phyloP scores from a whole-genome alignment of 2,113 vertebrate species.

The Actinemys pallida region DNA sequence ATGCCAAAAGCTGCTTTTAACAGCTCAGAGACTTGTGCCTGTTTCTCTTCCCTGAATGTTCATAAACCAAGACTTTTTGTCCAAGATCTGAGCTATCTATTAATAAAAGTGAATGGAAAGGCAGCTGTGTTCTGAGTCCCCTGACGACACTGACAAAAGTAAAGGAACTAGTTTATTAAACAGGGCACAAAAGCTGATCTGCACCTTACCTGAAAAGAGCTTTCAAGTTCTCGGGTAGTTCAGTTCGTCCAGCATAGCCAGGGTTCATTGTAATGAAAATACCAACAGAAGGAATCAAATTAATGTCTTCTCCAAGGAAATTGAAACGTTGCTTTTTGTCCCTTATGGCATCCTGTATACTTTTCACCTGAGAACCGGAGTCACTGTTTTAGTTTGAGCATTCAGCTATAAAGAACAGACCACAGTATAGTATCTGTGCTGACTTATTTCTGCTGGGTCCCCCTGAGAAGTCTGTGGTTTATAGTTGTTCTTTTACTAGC shows the following conservation, averaged over 20 bases:
- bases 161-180: not conserved
- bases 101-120: not conserved
- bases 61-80: not conserved
- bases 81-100: not conserved
- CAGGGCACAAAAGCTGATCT: not conserved
- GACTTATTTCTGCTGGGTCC: not conserved
- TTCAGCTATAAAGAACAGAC: not conserved
- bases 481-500: not conserved
- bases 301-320: conserved; percentile 96
- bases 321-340: conserved; percentile 92
- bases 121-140: not conserved
- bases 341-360: conserved; percentile 95
- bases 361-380: conserved; percentile 88
- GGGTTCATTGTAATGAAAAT: conserved; percentile 99
- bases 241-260: conserved; percentile 94
- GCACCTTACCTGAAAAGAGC: conserved; percentile 91
- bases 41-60: not conserved
- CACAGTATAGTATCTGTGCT: not conserved
- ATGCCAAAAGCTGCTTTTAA: not conserved
- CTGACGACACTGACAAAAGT: not conserved
- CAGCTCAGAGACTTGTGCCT: not conserved
- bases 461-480: rapidly evolving
- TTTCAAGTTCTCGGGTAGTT: conserved; percentile 97
- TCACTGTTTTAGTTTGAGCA: rapidly evolving
- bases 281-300: conserved; percentile 89